A percentile compares a stretch with the other conserved stretches of the same genome.
These are phyloP conservation scores for Hassar affinis DNA, from an alignment of 2,113 vertebrate genomes.

Conservation along the genomic window DNA sequence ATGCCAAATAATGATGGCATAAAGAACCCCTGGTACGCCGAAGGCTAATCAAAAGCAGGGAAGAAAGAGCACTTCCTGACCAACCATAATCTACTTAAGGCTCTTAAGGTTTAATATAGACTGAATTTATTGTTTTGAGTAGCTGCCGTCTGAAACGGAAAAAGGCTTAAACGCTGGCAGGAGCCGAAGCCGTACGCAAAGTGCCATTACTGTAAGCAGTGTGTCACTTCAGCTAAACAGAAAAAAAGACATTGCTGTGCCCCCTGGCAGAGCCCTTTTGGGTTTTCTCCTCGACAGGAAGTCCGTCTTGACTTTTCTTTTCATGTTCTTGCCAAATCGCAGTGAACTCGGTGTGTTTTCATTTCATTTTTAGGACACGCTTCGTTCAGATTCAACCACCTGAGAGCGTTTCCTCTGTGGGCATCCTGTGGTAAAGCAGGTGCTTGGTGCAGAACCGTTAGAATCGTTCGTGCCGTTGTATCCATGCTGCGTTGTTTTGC, in stretches of 20 bases:
- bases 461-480: background rate
- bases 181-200: conserved; percentile 25
- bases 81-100: background rate
- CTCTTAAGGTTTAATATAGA: conserved; percentile 35
- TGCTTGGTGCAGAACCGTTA: background rate
- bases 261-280: background rate
- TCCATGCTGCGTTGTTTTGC: conserved; percentile 25
- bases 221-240: conserved; percentile 49
- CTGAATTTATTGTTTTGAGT: conserved; percentile 30
- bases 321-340: background rate
- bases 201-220: conserved; percentile 51
- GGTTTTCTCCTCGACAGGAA: conserved; percentile 16
- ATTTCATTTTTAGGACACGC: background rate
- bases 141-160: conserved; percentile 36
- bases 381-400: background rate
- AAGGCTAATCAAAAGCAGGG: background rate
- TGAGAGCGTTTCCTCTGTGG: background rate
- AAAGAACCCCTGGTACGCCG: background rate
- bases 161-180: conserved; percentile 20
- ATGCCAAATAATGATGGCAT: conserved; percentile 3
- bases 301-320: background rate
- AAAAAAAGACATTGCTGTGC: background rate
- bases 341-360: background rate
- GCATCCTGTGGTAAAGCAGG: background rate
- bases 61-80: conserved; percentile 8